These are phyloP conservation scores for Elaphurus davidianus DNA, from an alignment of 2,113 vertebrate species.

Conservation along the genomic window DNA sequence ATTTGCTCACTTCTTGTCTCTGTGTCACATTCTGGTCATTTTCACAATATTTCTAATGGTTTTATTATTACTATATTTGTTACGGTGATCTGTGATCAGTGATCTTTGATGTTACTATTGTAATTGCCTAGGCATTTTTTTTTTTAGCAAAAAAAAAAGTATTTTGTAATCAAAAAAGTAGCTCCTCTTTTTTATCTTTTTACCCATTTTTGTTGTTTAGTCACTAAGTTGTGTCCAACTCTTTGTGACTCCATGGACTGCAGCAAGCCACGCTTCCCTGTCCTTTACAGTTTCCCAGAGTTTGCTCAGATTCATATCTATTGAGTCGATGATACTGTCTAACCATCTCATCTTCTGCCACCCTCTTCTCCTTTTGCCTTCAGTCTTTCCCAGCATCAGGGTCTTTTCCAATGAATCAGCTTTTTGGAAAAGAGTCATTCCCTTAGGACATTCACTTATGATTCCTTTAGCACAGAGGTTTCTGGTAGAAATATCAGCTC, in stretches of 20 bases:
- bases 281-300: background rate
- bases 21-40: background rate
- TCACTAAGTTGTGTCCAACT: background rate
- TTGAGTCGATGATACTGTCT: background rate
- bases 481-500: background rate
- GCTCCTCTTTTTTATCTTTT: background rate
- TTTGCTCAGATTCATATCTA: background rate
- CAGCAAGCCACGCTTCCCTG: background rate
- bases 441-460: fast-evolving
- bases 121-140: background rate
- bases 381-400: background rate
- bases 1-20: background rate
- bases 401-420: background rate
- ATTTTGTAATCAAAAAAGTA: background rate
- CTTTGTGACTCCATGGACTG: background rate
- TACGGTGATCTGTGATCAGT: background rate
- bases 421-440: background rate
- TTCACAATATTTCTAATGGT: background rate
- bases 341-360: background rate
- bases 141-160: background rate
- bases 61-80: background rate
- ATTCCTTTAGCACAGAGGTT: background rate
- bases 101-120: background rate
- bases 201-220: background rate
- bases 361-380: background rate